Evolutionary conservation across 2,888 invertebrate species (phyloP).

Genomic region (Endomychus coccineus): DNA sequence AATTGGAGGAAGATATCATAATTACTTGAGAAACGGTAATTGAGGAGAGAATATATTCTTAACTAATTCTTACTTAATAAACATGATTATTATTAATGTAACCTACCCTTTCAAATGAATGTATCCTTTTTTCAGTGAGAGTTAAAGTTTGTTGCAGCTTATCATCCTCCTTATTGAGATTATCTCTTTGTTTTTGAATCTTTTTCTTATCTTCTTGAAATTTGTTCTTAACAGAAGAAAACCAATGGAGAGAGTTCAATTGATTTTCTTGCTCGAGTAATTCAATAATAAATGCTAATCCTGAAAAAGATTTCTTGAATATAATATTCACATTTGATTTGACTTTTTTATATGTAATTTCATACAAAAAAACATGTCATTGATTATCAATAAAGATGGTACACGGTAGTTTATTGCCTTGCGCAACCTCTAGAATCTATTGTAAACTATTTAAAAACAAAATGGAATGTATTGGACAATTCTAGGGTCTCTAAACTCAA

Average conservation of each 20-base stretch:
- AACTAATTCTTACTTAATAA: not conserved
- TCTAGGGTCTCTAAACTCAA: no score
- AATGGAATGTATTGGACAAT: no score
- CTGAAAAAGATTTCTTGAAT: conserved; percentile 35
- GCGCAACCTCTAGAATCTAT: no score
- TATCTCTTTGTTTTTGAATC: conserved; percentile 48
- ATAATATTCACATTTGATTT: conserved; percentile 4
- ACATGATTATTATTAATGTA: not conserved
- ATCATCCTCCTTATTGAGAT: conserved; percentile 58
- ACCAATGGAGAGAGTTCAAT: conserved; percentile 94
- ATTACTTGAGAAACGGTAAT: no score
- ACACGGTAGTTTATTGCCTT: no score
- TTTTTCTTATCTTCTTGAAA: conserved; percentile 55
- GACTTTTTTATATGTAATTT: no score
- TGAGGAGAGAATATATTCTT: no score
- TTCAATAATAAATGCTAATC: conserved; percentile 83
- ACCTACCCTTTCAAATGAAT: conserved; percentile 55
- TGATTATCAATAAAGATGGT: no score
- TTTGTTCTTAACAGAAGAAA: conserved; percentile 74
- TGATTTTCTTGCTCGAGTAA: conserved; percentile 75
- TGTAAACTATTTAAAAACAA: no score
- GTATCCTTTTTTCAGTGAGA: conserved; percentile 78
- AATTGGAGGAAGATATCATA: no score
- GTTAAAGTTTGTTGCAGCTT: conserved; percentile 90
- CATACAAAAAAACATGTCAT: no score